Evolutionary conservation across 2,888 invertebrate species (phyloP), one percentile per base, ranked within the genome.

Genomic region (Danaus chrysippus): DNA sequence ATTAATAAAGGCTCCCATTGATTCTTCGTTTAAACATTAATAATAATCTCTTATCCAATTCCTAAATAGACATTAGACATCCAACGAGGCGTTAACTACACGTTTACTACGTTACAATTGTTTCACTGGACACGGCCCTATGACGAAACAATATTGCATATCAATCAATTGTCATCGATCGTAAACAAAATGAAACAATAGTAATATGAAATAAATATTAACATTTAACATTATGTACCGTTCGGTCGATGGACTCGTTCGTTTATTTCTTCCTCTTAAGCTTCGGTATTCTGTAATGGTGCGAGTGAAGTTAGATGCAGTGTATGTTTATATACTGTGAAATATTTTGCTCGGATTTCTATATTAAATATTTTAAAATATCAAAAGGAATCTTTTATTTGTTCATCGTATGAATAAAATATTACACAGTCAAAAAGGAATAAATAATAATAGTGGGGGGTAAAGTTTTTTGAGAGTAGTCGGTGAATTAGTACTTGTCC

Each of bases 251-350:
- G 83, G 77, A 80, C 77, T 85, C 84, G 86, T 79, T 83, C 83
- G 84, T 75, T 81, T 81, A 83, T 79, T 86, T 87, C 84, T 87
- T 90, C 86, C 83, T 76, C 82, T 88, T 91, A 76, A 88, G 80
- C 82, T 90, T 91, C 82, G 91, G 91, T 76, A 91, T 91, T 81
- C 91, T 91, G 91, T 66, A 88, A 89, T 78, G 82, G 81, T 87
- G 90, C 87, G 74, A 65, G 87, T 86, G 85, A 53, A 68, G 84
- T 88, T 88, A 86, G 78, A 69, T 75, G 75, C 69, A 67, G 71
- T 70, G 71, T 62, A 58, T 43, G 41, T 15, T 55, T 49, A 62
- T 34, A 42, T 19, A 59, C 54, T 59, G 61, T 66, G 58, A 68
- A 68, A 61, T 59, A 55, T 62, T 62, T 64, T 57, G 58, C 52